Evolutionary conservation across 2,113 vertebrate genomes (phyloP), one percentile per base, ranked within the genome.

Genomic region (Delphinus delphis): DNA sequence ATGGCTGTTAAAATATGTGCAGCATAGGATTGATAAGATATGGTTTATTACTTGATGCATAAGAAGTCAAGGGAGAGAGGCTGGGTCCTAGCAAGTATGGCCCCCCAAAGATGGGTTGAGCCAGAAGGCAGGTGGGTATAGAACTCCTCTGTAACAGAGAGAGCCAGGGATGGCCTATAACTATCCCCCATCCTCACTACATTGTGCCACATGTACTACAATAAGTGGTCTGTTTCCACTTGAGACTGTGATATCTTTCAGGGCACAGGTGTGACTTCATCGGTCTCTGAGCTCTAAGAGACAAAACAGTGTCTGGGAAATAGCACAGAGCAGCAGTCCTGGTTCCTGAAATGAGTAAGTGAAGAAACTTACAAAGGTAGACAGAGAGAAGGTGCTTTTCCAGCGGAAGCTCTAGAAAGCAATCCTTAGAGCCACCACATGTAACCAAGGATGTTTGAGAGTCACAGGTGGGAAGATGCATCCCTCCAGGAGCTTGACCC

Each of bases 1-100:
- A 90, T 87, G 58, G 21, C 58, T 84, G 97, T 95, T 95, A 86
- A 97, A 96, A 93, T 71, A 91, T 41, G 28, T 50, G 33, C 74
- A 80, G 86, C 73, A 87, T 28, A 88, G 91, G 91, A 87, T 26
- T 93, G 93, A 93, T 92, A 68, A 96, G 70, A 90, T 93, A 58
- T 25, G 47, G 83, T 84, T 89, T 97, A 96, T 76, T 80, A 47
- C 80, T 90, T 83, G 50, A 70, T 93, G 76, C 96, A 74, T n/a
- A 92, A 92, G 91, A 89, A 97, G 93, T 55, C 80, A 53, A 94
- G 31, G 23, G 44, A 65, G 74, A 31, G 0, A 91, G 41, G 53
- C 58, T 62, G 33, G n/a, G 26, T 81, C 17, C 88, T 33, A 84
- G 67, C 7, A 55, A 95, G 74, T 36, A 65, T 44, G 74, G 26